Evolutionary conservation across 2,797 vertebrate species (phyloP), one percentile per base, ranked within the genome.

Genomic region (Phataginus tricuspis): DNA sequence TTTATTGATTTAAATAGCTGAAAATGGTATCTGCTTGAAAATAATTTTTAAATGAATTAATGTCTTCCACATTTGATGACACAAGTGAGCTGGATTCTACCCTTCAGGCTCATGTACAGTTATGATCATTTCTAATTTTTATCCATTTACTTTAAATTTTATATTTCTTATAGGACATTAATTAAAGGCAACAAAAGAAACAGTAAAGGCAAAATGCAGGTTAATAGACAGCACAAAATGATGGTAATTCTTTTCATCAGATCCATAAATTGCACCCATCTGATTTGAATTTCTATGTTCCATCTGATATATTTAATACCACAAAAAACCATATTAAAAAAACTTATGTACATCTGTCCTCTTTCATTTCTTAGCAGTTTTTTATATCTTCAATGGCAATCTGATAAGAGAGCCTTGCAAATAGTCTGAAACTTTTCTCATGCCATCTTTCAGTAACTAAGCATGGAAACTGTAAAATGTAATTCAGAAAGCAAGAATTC

Each of bases 101-200:
- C 15, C 37, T 91, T 66, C n/a, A 72, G 85, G 15, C 10, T 77
- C 12, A 7, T 37, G 10, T 79, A 53, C 11, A 68, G 6, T 78
- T 86, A 69, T 61, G 78, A 74, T 83, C 19, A 49, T 53, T 78
- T 87, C 37, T 89, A 49, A 88, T 66, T 93, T 94, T 27, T 86
- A 89, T 78, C 31, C 8, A 66, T 89, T 92, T 94, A 90, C 7
- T 96, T 91, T 57, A 79, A 94, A 63, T 31, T 78, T 51, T 82
- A 64, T 68, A 42, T 79, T 64, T 27, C 31, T 78, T 89, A 19
- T 71, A 51, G n/a, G 19, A 49, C 16, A 59, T 79, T 69, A 75
- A 12, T 39, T 91, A 96, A 90, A 74, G 25, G 21, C 45, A 92
- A 75, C 23, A 4, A 83, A 89, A 72, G 10, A 29, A 94, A 78